Evolutionary conservation across 1,140 invertebrate species (phyloP), one percentile per base, ranked within the genome.

Genomic region (Neodiprion fabricii): DNA sequence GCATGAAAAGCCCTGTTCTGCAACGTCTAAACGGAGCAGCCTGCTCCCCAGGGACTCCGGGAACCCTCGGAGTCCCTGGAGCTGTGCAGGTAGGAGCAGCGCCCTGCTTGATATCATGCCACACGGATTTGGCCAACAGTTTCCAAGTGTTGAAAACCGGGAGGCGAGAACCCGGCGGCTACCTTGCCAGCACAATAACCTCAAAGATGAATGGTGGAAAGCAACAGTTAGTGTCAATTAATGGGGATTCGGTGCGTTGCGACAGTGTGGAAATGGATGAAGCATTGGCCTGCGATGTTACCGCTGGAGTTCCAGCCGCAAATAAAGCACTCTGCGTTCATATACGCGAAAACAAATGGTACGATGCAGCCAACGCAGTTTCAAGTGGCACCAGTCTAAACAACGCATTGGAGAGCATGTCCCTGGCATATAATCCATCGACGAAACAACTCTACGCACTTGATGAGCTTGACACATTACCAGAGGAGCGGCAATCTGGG

Each of bases 381-480:
- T 80, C 86, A 9, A 81, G 83, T 8, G 85, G 85, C 12, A 82
- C 85, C 23, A 87, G 82, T n/a, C 79, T 90, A 48, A 89, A 89
- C 75, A 87, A 89, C 81, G 88, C 89, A 67, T 78, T 90, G 70
- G 87, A 90, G 72, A 90, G 87, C 79, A 90, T 90, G 86, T 89
- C 89, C 70, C 74, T 90, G 79, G 88, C 89, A 69, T 90, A 90
- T 77, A 89, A 87, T 80, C 88, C 88, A 48, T 76, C 87, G 9
- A 90, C 89, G 9, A 90, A 88, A 75, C 86, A 90, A 74, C 78
- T 90, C 14, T 87, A 86, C 67, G 85, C 84, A 70, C 84, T 86
- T 48, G 88, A 85, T 28, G 85, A 83, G 67, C 77, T 68, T 72
- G 79, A 72, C 12, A 74, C 72, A 47, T 9, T 50, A 17, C 77